Evolutionary conservation across 2,113 vertebrate genomes (phyloP).

Genomic region (Neotoma lepida): DNA sequence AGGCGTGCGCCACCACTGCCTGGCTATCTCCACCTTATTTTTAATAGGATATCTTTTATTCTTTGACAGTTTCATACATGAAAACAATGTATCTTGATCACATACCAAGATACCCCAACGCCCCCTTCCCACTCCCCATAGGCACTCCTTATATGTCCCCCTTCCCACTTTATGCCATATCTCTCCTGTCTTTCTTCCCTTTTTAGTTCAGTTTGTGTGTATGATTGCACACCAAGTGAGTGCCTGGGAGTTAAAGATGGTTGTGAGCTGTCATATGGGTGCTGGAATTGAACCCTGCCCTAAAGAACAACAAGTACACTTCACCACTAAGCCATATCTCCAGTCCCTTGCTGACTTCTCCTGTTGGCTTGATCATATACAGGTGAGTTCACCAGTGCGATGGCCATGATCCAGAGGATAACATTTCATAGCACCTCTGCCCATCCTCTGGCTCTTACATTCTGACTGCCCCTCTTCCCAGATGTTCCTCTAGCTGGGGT

Average conservation of each 20-base stretch:
- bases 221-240: neutral
- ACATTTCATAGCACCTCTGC: neutral
- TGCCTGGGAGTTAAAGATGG: neutral
- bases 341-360: neutral
- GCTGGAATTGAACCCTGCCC: neutral
- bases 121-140: neutral
- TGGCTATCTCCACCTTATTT: too few species aligned
- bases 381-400: neutral
- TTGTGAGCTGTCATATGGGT: neutral
- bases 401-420: neutral
- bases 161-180: neutral
- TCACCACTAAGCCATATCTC: too few species aligned
- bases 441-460: neutral
- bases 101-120: neutral
- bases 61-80: neutral
- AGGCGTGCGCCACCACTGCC: neutral
- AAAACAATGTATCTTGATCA: neutral
- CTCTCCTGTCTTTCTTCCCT: neutral
- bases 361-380: neutral
- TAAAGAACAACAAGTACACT: neutral
- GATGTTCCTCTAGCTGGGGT: neutral
- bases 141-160: neutral
- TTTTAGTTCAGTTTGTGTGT: neutral
- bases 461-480: neutral
- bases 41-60: neutral